Conservation (phyloP, 1,140 invertebrate species). For the Eupristina koningsbergeri region DNA sequence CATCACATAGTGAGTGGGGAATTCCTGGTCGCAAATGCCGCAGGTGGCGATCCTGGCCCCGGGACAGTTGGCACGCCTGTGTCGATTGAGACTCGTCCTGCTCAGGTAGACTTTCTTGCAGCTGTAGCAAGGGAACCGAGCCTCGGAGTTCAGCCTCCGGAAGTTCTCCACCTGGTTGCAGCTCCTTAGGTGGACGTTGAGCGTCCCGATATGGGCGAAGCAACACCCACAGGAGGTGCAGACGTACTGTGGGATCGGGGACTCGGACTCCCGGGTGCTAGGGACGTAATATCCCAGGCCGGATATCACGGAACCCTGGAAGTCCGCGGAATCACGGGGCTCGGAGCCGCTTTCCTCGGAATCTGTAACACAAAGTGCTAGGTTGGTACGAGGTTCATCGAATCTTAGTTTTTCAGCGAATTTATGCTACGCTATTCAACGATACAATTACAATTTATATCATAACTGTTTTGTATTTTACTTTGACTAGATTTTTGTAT, state of each 20-base stretch:
- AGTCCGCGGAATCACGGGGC: slow-evolving; percentile 27
- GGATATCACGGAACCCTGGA: background rate
- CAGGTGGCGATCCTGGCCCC: slow-evolving; percentile 29
- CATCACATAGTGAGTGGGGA: slow-evolving; percentile 28
- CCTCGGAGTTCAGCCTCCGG: background rate
- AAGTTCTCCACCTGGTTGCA: background rate
- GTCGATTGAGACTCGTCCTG: slow-evolving; percentile 61
- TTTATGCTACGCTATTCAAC: too few species aligned
- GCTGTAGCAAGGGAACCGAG: slow-evolving; percentile 42
- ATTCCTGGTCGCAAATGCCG: slow-evolving; percentile 45
- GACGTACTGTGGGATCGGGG: background rate
- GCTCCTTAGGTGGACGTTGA: background rate
- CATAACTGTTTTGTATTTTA: too few species aligned
- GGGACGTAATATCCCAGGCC: background rate
- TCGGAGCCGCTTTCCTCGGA: slow-evolving; percentile 39
- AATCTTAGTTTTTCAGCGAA: background rate
- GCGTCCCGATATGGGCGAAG: background rate
- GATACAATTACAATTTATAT: too few species aligned
- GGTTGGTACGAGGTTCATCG: slow-evolving; percentile 8
- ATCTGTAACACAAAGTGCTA: slow-evolving; percentile 37
- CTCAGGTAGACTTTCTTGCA: slow-evolving; percentile 66
- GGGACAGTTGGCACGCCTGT: slow-evolving; percentile 58
- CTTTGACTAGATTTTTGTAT: too few species aligned
- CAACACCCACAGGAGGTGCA: slow-evolving; percentile 25
- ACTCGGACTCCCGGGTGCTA: background rate